Evolutionary conservation across 2,888 invertebrate species (phyloP).

Genomic region (Drosophila pseudotalamancana): DNA sequence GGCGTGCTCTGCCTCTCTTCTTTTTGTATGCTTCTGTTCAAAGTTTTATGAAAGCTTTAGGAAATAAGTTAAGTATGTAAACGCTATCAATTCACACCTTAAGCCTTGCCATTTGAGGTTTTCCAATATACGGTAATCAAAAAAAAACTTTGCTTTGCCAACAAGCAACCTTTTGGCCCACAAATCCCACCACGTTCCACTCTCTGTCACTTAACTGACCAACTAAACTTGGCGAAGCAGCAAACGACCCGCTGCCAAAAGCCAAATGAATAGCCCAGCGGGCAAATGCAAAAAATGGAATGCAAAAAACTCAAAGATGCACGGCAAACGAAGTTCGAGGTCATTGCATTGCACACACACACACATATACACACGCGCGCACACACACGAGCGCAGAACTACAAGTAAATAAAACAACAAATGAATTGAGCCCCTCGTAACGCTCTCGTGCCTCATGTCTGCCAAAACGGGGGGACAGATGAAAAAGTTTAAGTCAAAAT

Average conservation of each 20-base stretch:
- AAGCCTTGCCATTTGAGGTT: conserved; percentile 34
- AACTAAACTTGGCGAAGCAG: conserved; percentile 45
- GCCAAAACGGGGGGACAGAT: conserved; percentile 18
- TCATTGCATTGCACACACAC: conserved; percentile 70
- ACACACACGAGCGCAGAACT: conserved; percentile 18
- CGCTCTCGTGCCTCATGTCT: conserved; percentile 17
- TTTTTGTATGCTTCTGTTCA: background rate
- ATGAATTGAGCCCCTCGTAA: conserved; percentile 30
- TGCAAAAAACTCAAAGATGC: conserved; percentile 59
- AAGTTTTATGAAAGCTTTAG: conserved; percentile 21
- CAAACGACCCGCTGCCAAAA: conserved; percentile 35
- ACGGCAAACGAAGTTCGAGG: conserved; percentile 77
- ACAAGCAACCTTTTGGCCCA: conserved; percentile 51
- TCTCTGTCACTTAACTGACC: conserved; percentile 44
- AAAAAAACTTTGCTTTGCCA: conserved; percentile 30
- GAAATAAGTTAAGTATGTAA: conserved; percentile 6
- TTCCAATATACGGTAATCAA: conserved; percentile 20
- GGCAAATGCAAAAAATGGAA: conserved; percentile 51
- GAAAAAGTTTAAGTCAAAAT: conserved; percentile 63
- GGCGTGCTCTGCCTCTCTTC: background rate
- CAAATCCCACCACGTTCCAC: conserved; percentile 43
- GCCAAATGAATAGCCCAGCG: conserved; percentile 56
- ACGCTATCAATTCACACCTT: conserved; percentile 31
- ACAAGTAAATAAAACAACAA: conserved; percentile 56
- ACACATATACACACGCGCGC: conserved; percentile 12